Evolutionary conservation across 2,888 invertebrate species (phyloP), one percentile per base, ranked within the genome.

Genomic region (Amphipyra tragopoginis): DNA sequence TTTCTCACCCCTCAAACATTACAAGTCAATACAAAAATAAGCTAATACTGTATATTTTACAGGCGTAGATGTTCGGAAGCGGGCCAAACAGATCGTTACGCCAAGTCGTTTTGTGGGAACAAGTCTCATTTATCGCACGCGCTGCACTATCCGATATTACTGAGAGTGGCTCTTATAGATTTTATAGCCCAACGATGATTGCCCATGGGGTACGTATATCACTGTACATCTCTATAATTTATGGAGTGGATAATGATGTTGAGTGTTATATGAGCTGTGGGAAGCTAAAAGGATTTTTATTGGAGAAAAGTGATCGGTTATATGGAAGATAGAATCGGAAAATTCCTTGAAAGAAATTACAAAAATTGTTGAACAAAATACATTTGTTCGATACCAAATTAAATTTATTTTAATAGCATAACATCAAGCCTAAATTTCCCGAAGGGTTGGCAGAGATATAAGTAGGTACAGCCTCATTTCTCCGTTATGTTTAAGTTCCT

Each of bases 151-250:
- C 77, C 74, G 61, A 79, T 82, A 81, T 79, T 79, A 77, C 75
- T 59, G 52, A 60, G 70, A 69, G 72, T 69, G 60, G 66, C 65
- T 70, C 64, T 71, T 72, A 74, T 74, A 76, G 68, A 79, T 69
- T 78, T 78, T 79, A 79, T 78, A 61, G 64, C 69, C 51, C 53
- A 61, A 79, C 81, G 79, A 84, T 90, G 90, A 93, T 91, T 92
- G 88, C 92, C 90, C 91, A 75, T 63, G 91, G 91, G 91, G 84
- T 82, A 82, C 85, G 90, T 93, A 88, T 85, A 91, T 92, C 92
- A 90, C 79, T 81, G 82, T 76, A 83, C 85, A 87, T 87, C 86
- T 90, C 89, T 73, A 57, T 71, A 71, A 92, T 92, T 91, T 91
- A 92, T 88, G 84, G 81, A 66, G 62, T 65, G 54, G 65, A 72